Evolutionary conservation across 2,888 invertebrate species (phyloP).

Genomic region (Xestia sexstrigata): DNA sequence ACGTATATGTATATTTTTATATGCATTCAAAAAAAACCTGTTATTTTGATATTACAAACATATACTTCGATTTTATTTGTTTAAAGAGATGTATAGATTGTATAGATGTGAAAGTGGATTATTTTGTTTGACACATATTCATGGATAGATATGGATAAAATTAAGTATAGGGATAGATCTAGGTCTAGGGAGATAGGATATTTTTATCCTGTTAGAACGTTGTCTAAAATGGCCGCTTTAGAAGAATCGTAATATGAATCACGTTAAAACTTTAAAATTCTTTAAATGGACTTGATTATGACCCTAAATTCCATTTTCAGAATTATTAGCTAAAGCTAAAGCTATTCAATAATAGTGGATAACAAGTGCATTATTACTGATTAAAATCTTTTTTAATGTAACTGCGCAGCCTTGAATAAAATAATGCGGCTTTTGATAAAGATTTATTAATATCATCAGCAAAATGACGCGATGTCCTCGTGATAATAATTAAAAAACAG

Average conservation of each 20-base stretch:
- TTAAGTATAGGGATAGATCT: neutral
- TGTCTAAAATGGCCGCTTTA: too few species aligned
- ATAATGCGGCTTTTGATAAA: constrained; percentile 13
- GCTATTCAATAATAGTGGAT: neutral
- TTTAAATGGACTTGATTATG: too few species aligned
- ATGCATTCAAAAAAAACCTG: too few species aligned
- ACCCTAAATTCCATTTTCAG: too few species aligned
- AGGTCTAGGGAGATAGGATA: neutral
- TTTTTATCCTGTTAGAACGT: neutral
- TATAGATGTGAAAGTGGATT: neutral
- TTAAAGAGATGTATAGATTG: too few species aligned
- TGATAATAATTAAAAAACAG: neutral
- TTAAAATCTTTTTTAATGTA: neutral
- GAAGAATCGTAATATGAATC: too few species aligned
- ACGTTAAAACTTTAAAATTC: too few species aligned
- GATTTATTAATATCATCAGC: neutral
- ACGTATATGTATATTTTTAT: too few species aligned
- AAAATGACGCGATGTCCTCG: neutral
- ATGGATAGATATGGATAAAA: neutral
- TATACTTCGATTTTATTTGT: too few species aligned
- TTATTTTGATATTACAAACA: too few species aligned
- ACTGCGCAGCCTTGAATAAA: neutral
- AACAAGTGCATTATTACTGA: neutral
- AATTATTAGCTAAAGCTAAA: too few species aligned
- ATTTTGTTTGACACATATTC: neutral